These are phyloP conservation scores for Micromesistius poutassou DNA, from an alignment of 2,797 vertebrate species.

Conservation along the genomic window DNA sequence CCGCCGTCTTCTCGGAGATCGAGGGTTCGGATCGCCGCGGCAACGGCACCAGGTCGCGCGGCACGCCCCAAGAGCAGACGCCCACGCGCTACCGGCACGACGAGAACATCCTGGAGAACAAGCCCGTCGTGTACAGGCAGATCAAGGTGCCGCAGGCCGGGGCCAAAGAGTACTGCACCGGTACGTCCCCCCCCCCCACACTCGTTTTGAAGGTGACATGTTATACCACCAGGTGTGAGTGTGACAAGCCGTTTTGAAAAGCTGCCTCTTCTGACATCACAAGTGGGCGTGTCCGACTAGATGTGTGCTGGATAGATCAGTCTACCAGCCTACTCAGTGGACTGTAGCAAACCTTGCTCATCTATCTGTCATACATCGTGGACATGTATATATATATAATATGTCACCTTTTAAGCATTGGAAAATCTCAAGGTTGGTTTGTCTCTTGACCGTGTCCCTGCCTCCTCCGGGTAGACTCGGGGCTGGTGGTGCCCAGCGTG, in stretches of 20 bases:
- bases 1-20: slow-evolving; percentile 93
- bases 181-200: slow-evolving; percentile 36
- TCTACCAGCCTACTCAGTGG: no score
- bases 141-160: slow-evolving; percentile 86
- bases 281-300: no score
- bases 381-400: no score
- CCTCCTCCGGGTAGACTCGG: slow-evolving; percentile 66
- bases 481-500: slow-evolving; percentile 91
- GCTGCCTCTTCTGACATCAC: no score
- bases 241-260: no score
- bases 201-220: no score
- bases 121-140: slow-evolving; percentile 91
- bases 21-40: slow-evolving; percentile 85
- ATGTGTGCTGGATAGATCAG: no score
- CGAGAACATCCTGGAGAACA: slow-evolving; percentile 93
- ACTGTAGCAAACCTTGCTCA: no score
- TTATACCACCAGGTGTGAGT: no score
- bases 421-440: background rate
- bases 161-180: slow-evolving; percentile 90
- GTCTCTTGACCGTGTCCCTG: background rate
- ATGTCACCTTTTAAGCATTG: background rate
- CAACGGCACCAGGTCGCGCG: slow-evolving; percentile 83
- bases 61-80: slow-evolving; percentile 82
- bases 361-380: no score
- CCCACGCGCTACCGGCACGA: slow-evolving; percentile 90